Conservation (phyloP, 2,113 vertebrate genomes). For the Proterorhinus semilunaris region DNA sequence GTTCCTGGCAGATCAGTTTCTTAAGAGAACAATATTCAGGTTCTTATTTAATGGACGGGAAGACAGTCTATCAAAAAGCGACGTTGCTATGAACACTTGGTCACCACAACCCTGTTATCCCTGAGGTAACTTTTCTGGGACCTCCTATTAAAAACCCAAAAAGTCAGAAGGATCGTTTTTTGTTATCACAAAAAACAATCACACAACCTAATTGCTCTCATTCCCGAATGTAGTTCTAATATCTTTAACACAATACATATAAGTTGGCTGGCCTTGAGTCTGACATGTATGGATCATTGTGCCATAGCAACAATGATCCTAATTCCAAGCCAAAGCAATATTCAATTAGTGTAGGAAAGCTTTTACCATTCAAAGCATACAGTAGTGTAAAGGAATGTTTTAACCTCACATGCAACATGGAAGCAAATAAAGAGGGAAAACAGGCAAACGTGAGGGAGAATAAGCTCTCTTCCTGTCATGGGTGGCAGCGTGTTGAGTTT, state of each 20-base stretch:
- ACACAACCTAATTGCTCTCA: conserved; percentile 38
- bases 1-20: not conserved
- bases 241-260: conserved; percentile 40
- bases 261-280: conserved; percentile 23
- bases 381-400: conserved; percentile 55
- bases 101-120: too few species aligned
- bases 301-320: conserved; percentile 61
- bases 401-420: conserved; percentile 51
- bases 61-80: too few species aligned
- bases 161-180: too few species aligned
- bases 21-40: too few species aligned
- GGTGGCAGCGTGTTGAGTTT: conserved; percentile 62
- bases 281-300: conserved; percentile 20
- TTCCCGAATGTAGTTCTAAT: conserved; percentile 28
- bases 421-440: conserved; percentile 17
- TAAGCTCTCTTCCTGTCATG: conserved; percentile 54
- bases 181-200: too few species aligned
- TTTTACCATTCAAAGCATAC: conserved; percentile 15
- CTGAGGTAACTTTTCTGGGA: too few species aligned
- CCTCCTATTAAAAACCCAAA: too few species aligned
- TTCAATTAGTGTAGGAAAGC: conserved; percentile 31
- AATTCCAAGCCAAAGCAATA: conserved; percentile 40
- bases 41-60: too few species aligned
- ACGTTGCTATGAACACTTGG: too few species aligned
- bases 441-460: conserved; percentile 13